Evolutionary conservation across 1,140 invertebrate species (phyloP).

Genomic region (Ooceraea biroi): DNA sequence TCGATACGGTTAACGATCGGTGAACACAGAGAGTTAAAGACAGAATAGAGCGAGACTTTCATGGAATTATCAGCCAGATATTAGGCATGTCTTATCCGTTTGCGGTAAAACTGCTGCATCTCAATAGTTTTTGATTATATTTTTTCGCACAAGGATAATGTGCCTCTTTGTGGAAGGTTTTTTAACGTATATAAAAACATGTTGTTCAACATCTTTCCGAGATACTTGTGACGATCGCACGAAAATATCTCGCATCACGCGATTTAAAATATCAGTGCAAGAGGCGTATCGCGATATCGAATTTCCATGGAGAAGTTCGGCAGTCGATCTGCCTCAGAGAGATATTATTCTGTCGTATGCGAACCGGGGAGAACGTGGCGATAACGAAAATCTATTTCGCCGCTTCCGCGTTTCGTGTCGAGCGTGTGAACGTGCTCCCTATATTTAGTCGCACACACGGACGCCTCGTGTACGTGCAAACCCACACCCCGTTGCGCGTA

Average conservation of each 20-base stretch:
- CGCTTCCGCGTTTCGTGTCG: constrained; percentile 68
- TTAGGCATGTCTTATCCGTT: constrained; percentile 25
- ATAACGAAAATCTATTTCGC: constrained; percentile 81
- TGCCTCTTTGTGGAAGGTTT: background rate
- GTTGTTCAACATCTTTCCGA: background rate
- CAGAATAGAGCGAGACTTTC: no score
- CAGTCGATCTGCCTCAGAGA: constrained; percentile 67
- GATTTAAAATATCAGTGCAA: constrained; percentile 64
- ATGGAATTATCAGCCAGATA: no score
- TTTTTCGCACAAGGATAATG: background rate
- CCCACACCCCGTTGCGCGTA: background rate
- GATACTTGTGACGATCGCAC: constrained; percentile 18
- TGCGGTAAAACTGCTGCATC: constrained; percentile 2
- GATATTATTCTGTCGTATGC: constrained; percentile 64
- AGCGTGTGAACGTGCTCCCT: constrained; percentile 68
- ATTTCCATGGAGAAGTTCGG: constrained; percentile 60
- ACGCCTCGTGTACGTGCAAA: background rate
- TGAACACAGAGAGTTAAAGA: no score
- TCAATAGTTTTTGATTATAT: constrained; percentile 1
- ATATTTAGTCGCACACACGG: constrained; percentile 45
- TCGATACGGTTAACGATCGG: background rate
- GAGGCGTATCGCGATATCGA: constrained; percentile 68
- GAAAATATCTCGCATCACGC: background rate
- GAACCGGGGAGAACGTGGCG: constrained; percentile 56
- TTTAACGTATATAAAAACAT: constrained; percentile 19